A percentile compares a stretch with the other conserved stretches of the same genome.
Evolutionary conservation across 2,888 invertebrate species (phyloP).

Genomic region (Prosopocoilus inquinatus): DNA sequence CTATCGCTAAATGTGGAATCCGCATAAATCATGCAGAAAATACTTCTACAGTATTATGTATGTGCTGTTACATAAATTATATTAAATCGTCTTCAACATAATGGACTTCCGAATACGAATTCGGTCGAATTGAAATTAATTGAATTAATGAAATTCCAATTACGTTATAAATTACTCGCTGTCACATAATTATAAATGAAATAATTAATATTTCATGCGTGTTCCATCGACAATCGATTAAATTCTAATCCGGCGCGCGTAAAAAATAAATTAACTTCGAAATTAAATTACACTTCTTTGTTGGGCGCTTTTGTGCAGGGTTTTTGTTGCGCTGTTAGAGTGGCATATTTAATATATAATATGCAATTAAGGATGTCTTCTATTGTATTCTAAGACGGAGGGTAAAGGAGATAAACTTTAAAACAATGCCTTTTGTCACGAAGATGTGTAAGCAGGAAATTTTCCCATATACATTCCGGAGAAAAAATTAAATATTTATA

Average conservation of each 20-base stretch:
- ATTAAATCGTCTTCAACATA: slow-evolving; percentile 2
- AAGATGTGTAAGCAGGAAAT: slow-evolving; percentile 37
- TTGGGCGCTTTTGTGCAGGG: slow-evolving; percentile 32
- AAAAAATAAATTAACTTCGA: slow-evolving; percentile 30
- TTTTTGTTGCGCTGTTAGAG: slow-evolving; percentile 34
- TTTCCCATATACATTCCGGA: slow-evolving; percentile 24
- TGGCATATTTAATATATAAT: slow-evolving; percentile 47
- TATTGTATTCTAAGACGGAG: slow-evolving; percentile 38
- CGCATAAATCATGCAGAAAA: no score
- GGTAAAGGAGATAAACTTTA: slow-evolving; percentile 43
- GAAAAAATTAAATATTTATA: neutral
- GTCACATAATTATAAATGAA: slow-evolving; percentile 33
- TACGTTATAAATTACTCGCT: slow-evolving; percentile 31
- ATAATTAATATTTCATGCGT: slow-evolving; percentile 33
- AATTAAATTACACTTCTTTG: slow-evolving; percentile 29
- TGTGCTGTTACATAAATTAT: neutral
- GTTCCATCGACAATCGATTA: slow-evolving; percentile 32
- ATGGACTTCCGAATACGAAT: slow-evolving; percentile 22
- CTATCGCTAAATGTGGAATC: no score
- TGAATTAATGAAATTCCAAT: slow-evolving; percentile 34
- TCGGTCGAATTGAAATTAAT: slow-evolving; percentile 26
- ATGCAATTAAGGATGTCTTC: slow-evolving; percentile 44
- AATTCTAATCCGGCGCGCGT: slow-evolving; percentile 27
- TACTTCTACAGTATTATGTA: no score
- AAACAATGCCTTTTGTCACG: slow-evolving; percentile 43